Percentiles rank a stretch among this genome's conserved stretches.
Evolutionary conservation across 2,888 invertebrate species (phyloP).

Genomic region (Pristionchus arcanus): DNA sequence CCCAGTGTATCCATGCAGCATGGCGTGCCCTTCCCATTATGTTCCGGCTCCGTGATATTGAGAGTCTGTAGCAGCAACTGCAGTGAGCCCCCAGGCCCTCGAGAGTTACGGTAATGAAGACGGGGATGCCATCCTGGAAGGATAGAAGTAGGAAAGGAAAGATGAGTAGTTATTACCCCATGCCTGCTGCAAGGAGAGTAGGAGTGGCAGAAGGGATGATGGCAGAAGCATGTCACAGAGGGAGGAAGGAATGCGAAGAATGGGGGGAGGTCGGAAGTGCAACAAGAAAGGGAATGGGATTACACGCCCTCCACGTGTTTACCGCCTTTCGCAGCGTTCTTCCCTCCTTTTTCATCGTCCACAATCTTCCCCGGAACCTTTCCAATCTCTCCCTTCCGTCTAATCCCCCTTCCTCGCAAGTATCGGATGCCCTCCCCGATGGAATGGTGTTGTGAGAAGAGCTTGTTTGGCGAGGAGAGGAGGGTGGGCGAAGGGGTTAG

Average conservation of each 20-base stretch:
- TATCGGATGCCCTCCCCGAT: slow-evolving; percentile 32
- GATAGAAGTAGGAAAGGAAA: not conserved
- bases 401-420: slow-evolving; percentile 17
- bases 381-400: not conserved
- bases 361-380: not conserved
- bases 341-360: not conserved
- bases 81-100: slow-evolving; percentile 29
- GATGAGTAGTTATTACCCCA: slow-evolving; percentile 1
- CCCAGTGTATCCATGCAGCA: slow-evolving; percentile 72
- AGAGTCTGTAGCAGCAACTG: slow-evolving; percentile 38
- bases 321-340: slow-evolving; percentile 22
- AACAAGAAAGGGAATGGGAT: slow-evolving; percentile 29
- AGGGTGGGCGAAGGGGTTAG: not conserved
- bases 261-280: not conserved
- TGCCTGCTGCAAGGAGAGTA: not conserved
- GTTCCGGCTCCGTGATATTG: slow-evolving; percentile 33
- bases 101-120: not conserved
- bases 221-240: not conserved
- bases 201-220: not conserved
- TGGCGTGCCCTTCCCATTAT: slow-evolving; percentile 63
- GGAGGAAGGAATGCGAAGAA: not conserved
- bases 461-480: not conserved
- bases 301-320: not conserved
- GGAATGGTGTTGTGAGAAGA: slow-evolving; percentile 16
- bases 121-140: slow-evolving; percentile 1